Base-by-base conservation (phyloP, 2,888 invertebrate genomes). In the Escarpia spicata region DNA sequence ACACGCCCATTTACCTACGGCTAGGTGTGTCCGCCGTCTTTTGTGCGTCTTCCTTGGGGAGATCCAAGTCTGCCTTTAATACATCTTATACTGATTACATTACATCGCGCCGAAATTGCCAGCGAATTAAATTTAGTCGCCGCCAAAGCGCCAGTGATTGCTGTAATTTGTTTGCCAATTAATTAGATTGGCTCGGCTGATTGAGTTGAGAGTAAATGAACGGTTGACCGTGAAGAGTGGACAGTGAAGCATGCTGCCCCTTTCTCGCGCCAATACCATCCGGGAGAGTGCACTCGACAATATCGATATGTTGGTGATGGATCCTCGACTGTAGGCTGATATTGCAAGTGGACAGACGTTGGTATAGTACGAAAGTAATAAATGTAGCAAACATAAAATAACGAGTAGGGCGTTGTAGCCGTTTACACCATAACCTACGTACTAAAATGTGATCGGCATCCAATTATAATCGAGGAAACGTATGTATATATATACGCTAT, bases 161-260 rank as follows among this genome's bases (percentile, higher is more conserved):
- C 75, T 75, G 26, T 75, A 75, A 75, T 75, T 75, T 75, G 75
- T 75, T 75, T 75, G 75, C 75, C 75, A 75, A 75, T 75, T 75
- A 75, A 75, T 75, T 75, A 75, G 75, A 75, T 75, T 75, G 75
- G 6, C n/a, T 75, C 75, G 75, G 75, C 75, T 75, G 75, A 75
- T 75, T 75, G 75, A 75, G 75, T 75, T 75, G 26, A 75, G 75
- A 75, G 19, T 26, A 75, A 75, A 75, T 75, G 75, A 75, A 75
- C 75, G n/a, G 75, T 75, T 75, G 75, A 75, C 75, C 75, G 75
- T n/a, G 75, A 75, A 26, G 75, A 75, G 75, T 75, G 75, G 75
- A 75, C 75, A 75, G 75, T 75, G 75, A 75, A 75, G 75, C 75
- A 75, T 75, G 19, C 75, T 75, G 75, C n/a, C 75, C 75, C 75